A percentile compares a stretch with the other conserved stretches of the same genome.
These are phyloP conservation scores for Lochmaea capreae DNA, from an alignment of 2,888 invertebrate species.

Conservation along the genomic window DNA sequence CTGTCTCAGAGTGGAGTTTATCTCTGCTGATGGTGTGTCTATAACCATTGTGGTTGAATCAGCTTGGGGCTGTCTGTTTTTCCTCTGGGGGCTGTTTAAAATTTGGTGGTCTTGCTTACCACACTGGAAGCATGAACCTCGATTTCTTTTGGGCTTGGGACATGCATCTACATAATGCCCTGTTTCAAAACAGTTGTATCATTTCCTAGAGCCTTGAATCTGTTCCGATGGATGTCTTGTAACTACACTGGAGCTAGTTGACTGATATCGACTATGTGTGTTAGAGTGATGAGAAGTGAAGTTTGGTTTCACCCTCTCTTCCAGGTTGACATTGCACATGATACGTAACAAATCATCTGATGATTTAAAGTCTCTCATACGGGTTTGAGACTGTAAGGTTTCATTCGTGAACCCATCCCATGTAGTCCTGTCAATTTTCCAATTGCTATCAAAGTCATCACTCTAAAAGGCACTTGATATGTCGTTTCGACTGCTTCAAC, in stretches of 20 bases:
- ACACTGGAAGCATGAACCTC: slow-evolving; percentile 39
- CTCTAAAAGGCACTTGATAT: too few relatives aligned
- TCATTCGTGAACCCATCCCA: not conserved
- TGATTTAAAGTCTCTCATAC: slow-evolving; percentile 16
- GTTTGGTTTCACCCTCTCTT: not conserved
- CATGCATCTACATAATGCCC: slow-evolving; percentile 27
- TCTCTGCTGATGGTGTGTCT: not conserved
- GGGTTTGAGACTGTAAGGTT: slow-evolving; percentile 29
- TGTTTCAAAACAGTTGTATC: slow-evolving; percentile 28
- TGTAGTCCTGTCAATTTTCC: too few relatives aligned
- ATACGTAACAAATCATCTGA: slow-evolving; percentile 15
- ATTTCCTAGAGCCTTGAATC: too few relatives aligned
- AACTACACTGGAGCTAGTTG: not conserved
- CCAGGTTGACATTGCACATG: slow-evolving; percentile 17
- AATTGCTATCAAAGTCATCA: too few relatives aligned
- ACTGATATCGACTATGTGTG: not conserved
- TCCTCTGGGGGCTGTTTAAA: slow-evolving; percentile 31
- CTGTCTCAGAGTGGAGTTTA: not conserved
- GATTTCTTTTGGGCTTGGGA: slow-evolving; percentile 31
- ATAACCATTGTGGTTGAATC: too few relatives aligned
- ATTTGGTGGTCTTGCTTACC: slow-evolving; percentile 58
- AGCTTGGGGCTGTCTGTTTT: not conserved
- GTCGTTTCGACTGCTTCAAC: too few relatives aligned
- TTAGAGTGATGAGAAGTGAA: not conserved
- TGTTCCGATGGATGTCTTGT: not conserved